These are phyloP conservation scores for Lepus timidus DNA, from an alignment of 2,113 vertebrate genomes.

Conservation along the genomic window DNA sequence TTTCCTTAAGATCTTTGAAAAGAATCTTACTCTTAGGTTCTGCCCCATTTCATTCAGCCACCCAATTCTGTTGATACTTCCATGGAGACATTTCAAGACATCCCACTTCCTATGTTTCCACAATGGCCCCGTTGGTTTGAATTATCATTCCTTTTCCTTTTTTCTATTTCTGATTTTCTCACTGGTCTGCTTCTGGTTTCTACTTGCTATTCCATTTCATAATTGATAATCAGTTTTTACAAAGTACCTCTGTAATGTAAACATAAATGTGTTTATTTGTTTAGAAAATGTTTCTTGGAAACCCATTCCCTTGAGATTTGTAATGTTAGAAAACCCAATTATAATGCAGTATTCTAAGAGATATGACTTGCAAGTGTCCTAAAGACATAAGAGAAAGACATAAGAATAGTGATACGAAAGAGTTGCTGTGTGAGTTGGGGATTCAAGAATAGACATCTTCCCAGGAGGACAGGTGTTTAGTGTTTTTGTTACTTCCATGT, in stretches of 20 bases:
- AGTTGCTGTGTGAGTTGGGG: background rate
- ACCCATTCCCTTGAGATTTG: background rate
- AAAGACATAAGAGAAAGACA: background rate
- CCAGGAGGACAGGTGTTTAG: background rate
- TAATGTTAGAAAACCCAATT: background rate
- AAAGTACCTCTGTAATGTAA: background rate
- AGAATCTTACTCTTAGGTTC: background rate
- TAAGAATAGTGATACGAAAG: background rate
- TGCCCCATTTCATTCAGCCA: background rate
- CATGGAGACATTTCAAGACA: background rate
- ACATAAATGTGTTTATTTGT: background rate
- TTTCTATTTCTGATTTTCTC: background rate
- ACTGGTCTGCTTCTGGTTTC: background rate
- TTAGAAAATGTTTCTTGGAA: background rate
- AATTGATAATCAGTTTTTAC: background rate
- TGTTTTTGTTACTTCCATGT: background rate
- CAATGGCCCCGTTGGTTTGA: background rate
- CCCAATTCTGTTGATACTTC: background rate
- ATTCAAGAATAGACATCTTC: conserved; percentile 22
- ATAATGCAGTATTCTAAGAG: background rate
- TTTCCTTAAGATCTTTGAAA: background rate
- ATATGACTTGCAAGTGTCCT: background rate
- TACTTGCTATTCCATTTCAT: background rate
- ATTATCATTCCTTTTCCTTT: background rate
- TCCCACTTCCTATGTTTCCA: background rate